Base-by-base conservation (phyloP, 2,113 vertebrate genomes). In the Alces alces region DNA sequence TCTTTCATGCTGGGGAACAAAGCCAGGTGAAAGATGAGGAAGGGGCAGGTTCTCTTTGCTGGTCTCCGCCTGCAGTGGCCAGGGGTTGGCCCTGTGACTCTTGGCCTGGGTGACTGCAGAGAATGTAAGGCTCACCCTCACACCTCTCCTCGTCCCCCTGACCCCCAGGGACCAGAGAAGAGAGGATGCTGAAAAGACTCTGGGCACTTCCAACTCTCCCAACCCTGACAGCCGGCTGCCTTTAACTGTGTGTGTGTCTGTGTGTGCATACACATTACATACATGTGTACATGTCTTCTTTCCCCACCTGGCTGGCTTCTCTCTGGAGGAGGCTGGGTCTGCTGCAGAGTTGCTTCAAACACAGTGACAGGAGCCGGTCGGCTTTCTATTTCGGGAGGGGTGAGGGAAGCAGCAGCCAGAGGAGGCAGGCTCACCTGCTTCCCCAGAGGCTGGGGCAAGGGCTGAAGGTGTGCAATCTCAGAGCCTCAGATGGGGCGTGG, bases 311-410 rank as follows among this genome's bases (percentile, higher is more conserved):
- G 15, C 73, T 83, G 19, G 95, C 92, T 95, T 87, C 90, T 95
- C 97, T 79, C 95, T 96, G 2, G 6, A 64, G 97, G 96, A 98
- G 83, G 91, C 91, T 76, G 79, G 73, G 64, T 87, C 73, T 96
- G 60, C 94, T 76, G 33, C 95, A 47, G 57, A 60, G 93, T 91
- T 98, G 94, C 96, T 98, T 97, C 98, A 98, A 70, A 98, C 95
- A 93, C 97, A 98, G 90, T 97, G 96, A 96, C 85, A 97, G 58
- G 21, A 80, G 97, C 95, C 91, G 7, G 9, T 4, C 5, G 0
- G 95, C 93, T 97, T 98, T 98, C 96, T 94, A 87, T 98, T 98
- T 98, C 92, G 91, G 97, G 97, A 95, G n/a, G 28, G 52, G 15
- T 55, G 83, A 94, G 47, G 58, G 82, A 86, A 60, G 87, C 97